phyloP scores from a whole-genome alignment of 2,888 invertebrate genomes.

The Thera obeliscata region DNA sequence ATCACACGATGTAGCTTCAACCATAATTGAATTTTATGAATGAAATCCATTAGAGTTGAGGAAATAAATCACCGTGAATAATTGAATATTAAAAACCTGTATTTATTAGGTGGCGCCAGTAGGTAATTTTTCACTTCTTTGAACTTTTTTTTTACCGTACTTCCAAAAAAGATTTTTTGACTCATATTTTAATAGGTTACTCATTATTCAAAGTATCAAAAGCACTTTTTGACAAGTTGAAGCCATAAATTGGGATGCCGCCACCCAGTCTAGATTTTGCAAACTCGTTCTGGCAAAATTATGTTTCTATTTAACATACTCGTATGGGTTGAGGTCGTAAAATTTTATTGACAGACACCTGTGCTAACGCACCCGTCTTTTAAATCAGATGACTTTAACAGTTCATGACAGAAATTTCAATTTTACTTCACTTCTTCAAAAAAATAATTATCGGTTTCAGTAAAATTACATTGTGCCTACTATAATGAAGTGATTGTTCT shows the following conservation, averaged over 20 bases:
- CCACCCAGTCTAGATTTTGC: constrained; percentile 76
- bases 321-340: constrained; percentile 72
- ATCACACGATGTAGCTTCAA: constrained; percentile 1
- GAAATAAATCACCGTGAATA: constrained; percentile 39
- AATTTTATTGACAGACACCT: constrained; percentile 80
- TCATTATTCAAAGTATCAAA: constrained; percentile 19
- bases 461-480: neutral
- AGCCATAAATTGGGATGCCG: constrained; percentile 66
- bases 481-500: constrained; percentile 14
- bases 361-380: constrained; percentile 65
- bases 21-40: constrained; percentile 31
- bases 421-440: constrained; percentile 52
- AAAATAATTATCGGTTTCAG: neutral
- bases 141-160: constrained; percentile 4
- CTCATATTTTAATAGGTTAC: constrained; percentile 7
- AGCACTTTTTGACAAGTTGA: constrained; percentile 34
- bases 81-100: constrained; percentile 35
- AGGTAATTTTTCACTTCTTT: constrained; percentile 7
- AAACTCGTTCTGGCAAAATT: constrained; percentile 63
- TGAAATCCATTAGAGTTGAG: constrained; percentile 29
- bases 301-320: constrained; percentile 70
- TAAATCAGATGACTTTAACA: constrained; percentile 67
- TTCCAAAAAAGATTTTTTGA: constrained; percentile 13
- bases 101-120: constrained; percentile 25
- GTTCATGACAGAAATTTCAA: constrained; percentile 56